These are phyloP conservation scores for Aurelia sp. DNA, from an alignment of 30 jellyfish, hydroid and myxozoan genomes.

Conservation along the genomic window DNA sequence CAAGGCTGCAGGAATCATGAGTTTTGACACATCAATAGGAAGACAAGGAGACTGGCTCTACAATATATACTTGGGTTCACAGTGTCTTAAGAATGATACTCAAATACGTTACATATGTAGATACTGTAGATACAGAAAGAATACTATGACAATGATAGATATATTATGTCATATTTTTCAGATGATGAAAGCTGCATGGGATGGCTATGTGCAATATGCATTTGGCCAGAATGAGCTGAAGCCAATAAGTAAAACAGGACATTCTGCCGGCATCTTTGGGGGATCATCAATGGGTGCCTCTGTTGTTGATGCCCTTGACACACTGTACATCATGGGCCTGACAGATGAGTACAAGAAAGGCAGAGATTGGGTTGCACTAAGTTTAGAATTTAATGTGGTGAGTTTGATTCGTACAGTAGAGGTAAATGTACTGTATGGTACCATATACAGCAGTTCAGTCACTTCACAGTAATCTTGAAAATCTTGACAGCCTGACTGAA, in stretches of 20 bases:
- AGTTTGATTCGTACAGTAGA: conserved; percentile 7
- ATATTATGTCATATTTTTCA: conserved; percentile 4
- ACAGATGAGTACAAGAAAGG: conserved; percentile 95
- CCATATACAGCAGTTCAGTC: no score
- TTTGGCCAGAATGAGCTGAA: conserved; percentile 95
- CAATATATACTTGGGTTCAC: no score
- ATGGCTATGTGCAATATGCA: conserved; percentile 93
- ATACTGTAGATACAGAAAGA: no score
- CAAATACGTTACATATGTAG: no score
- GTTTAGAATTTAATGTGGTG: conserved; percentile 79
- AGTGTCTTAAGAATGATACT: no score
- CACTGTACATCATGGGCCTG: conserved; percentile 93
- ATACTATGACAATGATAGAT: no score
- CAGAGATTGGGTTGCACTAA: conserved; percentile 96
- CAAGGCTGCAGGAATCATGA: no score
- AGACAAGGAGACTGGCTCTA: no score
- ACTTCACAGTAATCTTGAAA: no score
- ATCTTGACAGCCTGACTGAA: no score
- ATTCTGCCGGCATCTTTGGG: conserved; percentile 99
- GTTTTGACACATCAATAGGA: no score
- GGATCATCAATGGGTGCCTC: conserved; percentile 97
- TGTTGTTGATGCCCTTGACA: conserved; percentile 93
- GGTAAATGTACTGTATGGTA: no score
- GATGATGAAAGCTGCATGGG: conserved; percentile 99
- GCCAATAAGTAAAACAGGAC: conserved; percentile 95